Evolutionary conservation across 1,140 invertebrate species (phyloP).

Genomic region (Onthophagus taurus): DNA sequence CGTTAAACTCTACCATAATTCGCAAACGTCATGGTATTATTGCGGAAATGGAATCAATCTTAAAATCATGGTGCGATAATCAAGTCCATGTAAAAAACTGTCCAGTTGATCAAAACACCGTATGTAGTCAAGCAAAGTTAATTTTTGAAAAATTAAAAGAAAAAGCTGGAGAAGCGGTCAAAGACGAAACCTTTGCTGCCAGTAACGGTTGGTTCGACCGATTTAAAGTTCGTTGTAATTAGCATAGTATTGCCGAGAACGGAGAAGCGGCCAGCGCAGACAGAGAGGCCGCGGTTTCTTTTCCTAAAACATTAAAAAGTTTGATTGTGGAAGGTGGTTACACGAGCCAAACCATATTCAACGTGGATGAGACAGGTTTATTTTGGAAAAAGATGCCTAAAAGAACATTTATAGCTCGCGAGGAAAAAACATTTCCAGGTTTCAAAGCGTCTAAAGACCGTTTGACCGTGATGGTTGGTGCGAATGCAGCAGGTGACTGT

Average conservation of each 20-base stretch:
- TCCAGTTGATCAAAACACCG: conserved; percentile 10
- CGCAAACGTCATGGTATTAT: conserved; percentile 21
- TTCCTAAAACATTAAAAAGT: conserved; percentile 6
- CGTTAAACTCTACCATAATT: conserved; percentile 8
- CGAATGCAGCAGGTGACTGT: conserved; percentile 36
- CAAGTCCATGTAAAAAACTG: conserved; percentile 13
- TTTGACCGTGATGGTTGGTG: conserved; percentile 1
- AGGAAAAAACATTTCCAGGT: conserved; percentile 26
- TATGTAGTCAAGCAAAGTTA: conserved; percentile 13
- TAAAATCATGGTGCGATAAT: conserved; percentile 24
- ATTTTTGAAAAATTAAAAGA: neutral
- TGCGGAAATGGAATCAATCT: conserved; percentile 25
- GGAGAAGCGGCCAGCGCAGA: conserved; percentile 33
- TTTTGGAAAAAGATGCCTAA: conserved; percentile 42
- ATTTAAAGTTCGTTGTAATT: conserved; percentile 26
- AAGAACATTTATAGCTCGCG: conserved; percentile 35
- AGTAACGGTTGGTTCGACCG: conserved; percentile 36
- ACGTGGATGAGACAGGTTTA: conserved; percentile 9
- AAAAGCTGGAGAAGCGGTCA: conserved; percentile 3
- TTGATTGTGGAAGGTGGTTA: conserved; percentile 7
- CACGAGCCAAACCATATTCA: neutral
- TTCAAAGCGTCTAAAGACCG: conserved; percentile 9
- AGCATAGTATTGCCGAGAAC: conserved; percentile 30
- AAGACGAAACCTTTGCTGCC: conserved; percentile 19
- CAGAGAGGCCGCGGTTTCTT: conserved; percentile 25